These are phyloP conservation scores for sheep (Ovis aries) DNA, from an alignment of 2,113 vertebrate species.

Conservation along the genomic window ARS-UI_Ramb_v3.0 NC_056054.1:213749501-213750000, in stretches of 20 bases:
- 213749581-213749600: neutral
- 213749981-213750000: neutral
- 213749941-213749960: neutral
- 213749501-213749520: neutral
- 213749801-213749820: neutral
- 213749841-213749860: neutral
- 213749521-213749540: neutral
- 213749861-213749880: neutral
- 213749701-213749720: neutral
- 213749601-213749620: neutral
- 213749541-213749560: neutral
- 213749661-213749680: neutral
- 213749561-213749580: neutral
- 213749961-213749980: neutral
- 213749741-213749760: neutral
- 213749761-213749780: neutral
- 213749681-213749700: neutral
- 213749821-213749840: neutral
- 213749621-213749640: neutral
- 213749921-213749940: neutral
- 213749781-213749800: rapidly evolving
- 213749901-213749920: neutral
- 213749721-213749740: neutral
- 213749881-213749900: neutral
- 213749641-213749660: neutral